Base-by-base conservation (phyloP, 2,888 invertebrate species). In the Sarcophaga rosellei region DNA sequence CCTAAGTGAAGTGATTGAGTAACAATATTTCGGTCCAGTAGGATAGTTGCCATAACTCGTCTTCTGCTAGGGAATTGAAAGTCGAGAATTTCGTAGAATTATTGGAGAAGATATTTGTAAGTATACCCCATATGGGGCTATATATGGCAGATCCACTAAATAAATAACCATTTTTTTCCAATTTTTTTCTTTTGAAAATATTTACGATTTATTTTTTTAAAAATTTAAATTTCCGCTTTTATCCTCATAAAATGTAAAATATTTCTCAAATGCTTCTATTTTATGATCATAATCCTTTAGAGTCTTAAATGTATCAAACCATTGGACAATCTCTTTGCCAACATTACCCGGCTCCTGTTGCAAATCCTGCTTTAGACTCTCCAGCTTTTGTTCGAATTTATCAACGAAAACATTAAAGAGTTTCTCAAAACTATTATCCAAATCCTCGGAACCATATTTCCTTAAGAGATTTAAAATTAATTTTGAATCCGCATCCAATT, bases 381-480 rank as follows among this genome's bases (percentile, higher is more conserved):
- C 83, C 8, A 86, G 57, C 21, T 76, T 65, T 11, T 45, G 47
- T 4, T 63, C 61, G 47, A 88, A 86, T 20, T 74, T 65, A n/a
- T 74, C 77, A 1, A 79, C 78, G 65, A 86, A 87, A 2, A 44
- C 62, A 77, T 76, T 72, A 12, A 86, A 63, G 35, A 79, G 85
- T 57, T 77, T 72, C 23, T 83, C 79, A 53, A 87, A 87, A 62
- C 84, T 81, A 25, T 75, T 77, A 20, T 85, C 80, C 73, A 87
- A 77, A 25, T 87, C 78, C 65, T 87, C 83, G 4, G 86, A 84
- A 17, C 83, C 85, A 47, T 86, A 81, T 81, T 83, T 81, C 10
- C 45, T 57, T 17, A 82, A 47, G 63, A 70, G 45, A 17, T 47
- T 35, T 12, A 82, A 61, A 45, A 82, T 72, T 0, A 72, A 12